These are phyloP conservation scores for Diorhabda sublineata DNA, from an alignment of 1,140 invertebrate genomes.

Conservation along the genomic window DNA sequence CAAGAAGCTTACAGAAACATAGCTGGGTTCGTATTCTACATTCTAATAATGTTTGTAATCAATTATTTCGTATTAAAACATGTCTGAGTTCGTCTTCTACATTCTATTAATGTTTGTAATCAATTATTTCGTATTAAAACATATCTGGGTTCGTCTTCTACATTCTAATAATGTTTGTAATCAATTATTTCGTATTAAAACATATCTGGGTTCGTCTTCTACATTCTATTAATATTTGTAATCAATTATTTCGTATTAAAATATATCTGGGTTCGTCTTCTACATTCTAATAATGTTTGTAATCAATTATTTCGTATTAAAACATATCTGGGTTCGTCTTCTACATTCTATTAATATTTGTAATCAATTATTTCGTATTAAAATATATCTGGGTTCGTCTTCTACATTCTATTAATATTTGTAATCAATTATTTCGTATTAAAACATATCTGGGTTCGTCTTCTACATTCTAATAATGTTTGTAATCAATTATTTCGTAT, in stretches of 20 bases:
- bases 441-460: no score
- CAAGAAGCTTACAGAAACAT: conserved; percentile 6
- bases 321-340: no score
- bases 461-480: not conserved
- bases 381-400: conserved; percentile 5
- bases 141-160: not conserved
- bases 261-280: conserved; percentile 1
- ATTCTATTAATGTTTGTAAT: not conserved
- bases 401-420: not conserved
- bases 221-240: not conserved
- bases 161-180: not conserved
- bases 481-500: not conserved
- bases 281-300: not conserved
- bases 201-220: no score
- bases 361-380: not conserved
- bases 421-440: no score
- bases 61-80: not conserved
- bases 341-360: not conserved
- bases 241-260: not conserved
- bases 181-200: no score
- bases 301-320: no score
- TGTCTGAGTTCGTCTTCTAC: not conserved
- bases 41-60: not conserved
- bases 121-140: not conserved
- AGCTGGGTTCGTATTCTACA: not conserved